Base-by-base conservation (phyloP, 2,797 vertebrate species). In the Atherinosoma microstoma region DNA sequence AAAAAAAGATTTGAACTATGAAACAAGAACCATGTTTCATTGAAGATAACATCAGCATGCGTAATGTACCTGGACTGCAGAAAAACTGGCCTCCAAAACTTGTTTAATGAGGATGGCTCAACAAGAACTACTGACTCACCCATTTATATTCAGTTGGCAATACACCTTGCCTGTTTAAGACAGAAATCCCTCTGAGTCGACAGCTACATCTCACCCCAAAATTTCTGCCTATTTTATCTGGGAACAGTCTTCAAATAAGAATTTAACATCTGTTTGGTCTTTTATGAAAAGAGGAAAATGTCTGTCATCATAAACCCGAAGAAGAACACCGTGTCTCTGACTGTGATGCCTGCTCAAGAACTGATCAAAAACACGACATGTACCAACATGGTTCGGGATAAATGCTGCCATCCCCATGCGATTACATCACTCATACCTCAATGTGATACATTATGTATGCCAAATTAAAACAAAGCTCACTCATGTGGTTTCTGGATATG, bases 351-450 rank as follows among this genome's bases (percentile, higher is more conserved):
- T 82, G 63, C 62, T 67, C 59, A 58, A 34, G 38, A 77, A 70
- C 47, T 24, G 63, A 65, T 75, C 71, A 84, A 82, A 84, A 61
- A 70, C 56, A 70, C 79, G 83, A 88, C 92, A 64, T 88, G 92
- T 89, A 78, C 90, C 58, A 84, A 92, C 93, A 93, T 53, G 78
- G 88, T 70, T 49, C 61, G 73, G 74, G 76, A 87, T 80, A 82
- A 80, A 70, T 42, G 58, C 72, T 86, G 64, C 69, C 57, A 71
- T 79, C 85, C 42, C 65, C 61, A 60, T 58, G 51, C 58, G 73
- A 87, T 92, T 80, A 80, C 59, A 13, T 82, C 82, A 87, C 62
- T 69, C 67, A 70, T 73, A 76, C 70, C 24, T 64, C 60, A n/a
- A 30, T 35, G 53, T 22, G n/a, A 70, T 64, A 65, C 59, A 45